Base-by-base conservation (phyloP, 2,797 vertebrate genomes). In the Echiichthys vipera region DNA sequence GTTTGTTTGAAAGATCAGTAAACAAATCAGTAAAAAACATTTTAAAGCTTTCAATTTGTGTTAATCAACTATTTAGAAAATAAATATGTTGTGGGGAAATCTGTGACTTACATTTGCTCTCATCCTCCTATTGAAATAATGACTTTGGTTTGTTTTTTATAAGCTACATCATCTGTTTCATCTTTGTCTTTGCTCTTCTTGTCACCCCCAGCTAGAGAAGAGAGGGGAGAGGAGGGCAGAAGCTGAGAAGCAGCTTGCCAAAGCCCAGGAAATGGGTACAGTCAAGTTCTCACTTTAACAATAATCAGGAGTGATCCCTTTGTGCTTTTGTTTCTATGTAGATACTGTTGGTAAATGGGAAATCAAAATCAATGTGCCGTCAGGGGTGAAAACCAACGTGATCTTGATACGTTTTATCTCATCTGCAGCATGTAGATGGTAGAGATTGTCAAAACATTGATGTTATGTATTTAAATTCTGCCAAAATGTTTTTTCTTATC, bases 191-290 rank as follows among this genome's bases (percentile, higher is more conserved):
- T 70, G 11, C 46, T 68, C 9, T 47, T n/a, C 22, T 70, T 12
- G 15, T 65, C 17, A 18, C 22, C 57, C 13, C 2, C 78, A 96
- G 95, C 91, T 96, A 64, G 94, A 95, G 46, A 99, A 98, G 86
- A 95, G 97, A 86, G 95, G 94, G 0, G 97, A 99, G 85, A 95
- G 96, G 56, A 94, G 97, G 15, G 96, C 96, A 0, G 97, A 99
- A 84, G 97, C 98, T 0, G 97, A 99, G 88, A 98, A 96, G 79
- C 85, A 95, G 71, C 94, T 99, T 11, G 96, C 95, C 71, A 93
- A 97, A 74, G 98, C 97, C 0, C 97, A 97, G 89, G 97, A 97
- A 78, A 88, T 92, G 0, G 97, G 98, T 95, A 91, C 18, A 47
- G 24, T 62, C 29, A 0, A 34, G 0, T 50, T 71, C 12, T 11